Base-by-base conservation (phyloP, 2,888 invertebrate genomes). In the Hypercompe scribonia region DNA sequence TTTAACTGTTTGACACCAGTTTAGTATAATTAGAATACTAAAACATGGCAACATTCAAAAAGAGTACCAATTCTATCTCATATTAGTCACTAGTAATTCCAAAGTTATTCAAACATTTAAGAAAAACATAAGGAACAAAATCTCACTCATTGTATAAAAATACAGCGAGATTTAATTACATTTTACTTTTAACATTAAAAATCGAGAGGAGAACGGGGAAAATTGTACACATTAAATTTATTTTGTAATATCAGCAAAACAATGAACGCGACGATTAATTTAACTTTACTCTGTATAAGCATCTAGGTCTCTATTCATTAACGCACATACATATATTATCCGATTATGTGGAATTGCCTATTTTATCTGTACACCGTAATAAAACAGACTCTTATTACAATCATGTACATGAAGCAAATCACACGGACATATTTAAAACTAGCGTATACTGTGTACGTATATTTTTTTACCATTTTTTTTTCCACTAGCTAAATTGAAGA, bases 371-470 rank as follows among this genome's bases (percentile, higher is more conserved):
- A 82, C 81, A 80, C 77, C 68, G 79, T 81, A 80, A 85, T 80
- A 78, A 78, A 80, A 72, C 81, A 70, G 73, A 74, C 66, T 68
- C 78, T 81, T 69, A 70, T 77, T 76, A 81, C 79, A 74, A 72
- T 78, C 73, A 81, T 80, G 85, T 82, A 83, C 79, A 81, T 77
- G 75, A 83, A 88, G 85, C 88, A 85, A 86, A 21, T 80, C 86
- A 84, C 86, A 88, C 86, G 88, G 86, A 80, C 85, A 83, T 82
- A 84, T 91, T 93, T 94, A 95, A 90, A 93, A 84, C 95, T 95
- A 95, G 92, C 95, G 95, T 95, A 95, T 95, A 95, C 95, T 90
- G 91, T 88, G 93, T 95, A 94, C 94, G 94, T 94, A 94, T 94
- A 90, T 90, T 88, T 89, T 89, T 70, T 90, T 90, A 90, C 58